Base-by-base conservation (phyloP, 2,888 invertebrate genomes). In the Hoplodrina blanda region DNA sequence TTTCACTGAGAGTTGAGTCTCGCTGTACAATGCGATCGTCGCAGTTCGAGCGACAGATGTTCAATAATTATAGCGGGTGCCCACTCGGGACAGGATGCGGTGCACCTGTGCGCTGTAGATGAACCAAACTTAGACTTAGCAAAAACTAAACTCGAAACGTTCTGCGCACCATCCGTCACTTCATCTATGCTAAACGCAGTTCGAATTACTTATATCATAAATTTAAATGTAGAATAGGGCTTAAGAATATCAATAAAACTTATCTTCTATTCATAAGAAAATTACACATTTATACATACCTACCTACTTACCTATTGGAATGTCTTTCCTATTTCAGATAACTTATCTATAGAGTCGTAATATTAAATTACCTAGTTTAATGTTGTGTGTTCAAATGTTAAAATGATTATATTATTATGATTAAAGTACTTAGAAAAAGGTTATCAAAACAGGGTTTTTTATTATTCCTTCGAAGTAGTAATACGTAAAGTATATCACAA, bases 61-160 rank as follows among this genome's bases (percentile, higher is more conserved):
- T 91, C 89, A 87, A 88, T 90, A 92, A 92, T 92, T 89, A 89
- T 82, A 87, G 85, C 89, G 88, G 87, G 90, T 90, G 90, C 88
- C 86, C 88, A 86, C 89, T 85, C 82, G 85, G 78, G 86, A 88
- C 95, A 94, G 95, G 95, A 95, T 95, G 94, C 88, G 80, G 85
- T 86, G 91, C 95, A 96, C 95, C 95, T 96, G 95, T 93, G 92
- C 87, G 79, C 86, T 73, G 83, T 86, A 90, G 89, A 87, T 89
- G 80, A 84, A 81, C 82, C 85, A 86, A 86, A 88, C 88, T 87
- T 88, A 90, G 87, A 85, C 83, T 81, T 87, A 87, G 92, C 91
- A 92, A 94, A 93, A 94, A 94, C 88, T 81, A 78, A 76, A 81
- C 80, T 70, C 69, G 73, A 69, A 46, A 57, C 73, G 74, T 83